A percentile compares a stretch with the other conserved stretches of the same genome.
phyloP scores from a whole-genome alignment of 2,888 invertebrate genomes.

The Campopleginae sp. region DNA sequence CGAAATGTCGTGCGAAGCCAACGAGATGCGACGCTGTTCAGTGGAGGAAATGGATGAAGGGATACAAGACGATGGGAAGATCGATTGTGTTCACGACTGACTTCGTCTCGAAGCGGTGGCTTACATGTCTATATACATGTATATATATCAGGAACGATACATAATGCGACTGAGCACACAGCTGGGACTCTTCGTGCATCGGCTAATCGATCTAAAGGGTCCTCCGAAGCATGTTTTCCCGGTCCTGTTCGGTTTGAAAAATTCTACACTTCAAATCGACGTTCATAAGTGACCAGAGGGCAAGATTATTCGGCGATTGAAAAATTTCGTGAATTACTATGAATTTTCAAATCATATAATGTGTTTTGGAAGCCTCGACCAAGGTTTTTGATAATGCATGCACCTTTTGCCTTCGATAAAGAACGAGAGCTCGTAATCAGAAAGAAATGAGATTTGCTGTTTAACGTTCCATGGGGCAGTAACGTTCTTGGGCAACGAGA shows the following conservation, averaged over 20 bases:
- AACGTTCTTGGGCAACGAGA: background rate
- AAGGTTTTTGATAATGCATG: background rate
- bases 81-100: slow-evolving; percentile 54
- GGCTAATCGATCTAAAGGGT: slow-evolving; percentile 28
- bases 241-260: background rate
- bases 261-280: background rate
- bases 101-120: slow-evolving; percentile 33
- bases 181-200: slow-evolving; percentile 8
- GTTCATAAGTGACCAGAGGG: background rate
- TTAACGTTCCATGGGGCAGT: background rate
- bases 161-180: slow-evolving; percentile 19
- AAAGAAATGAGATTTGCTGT: background rate
- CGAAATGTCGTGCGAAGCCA: slow-evolving; percentile 11
- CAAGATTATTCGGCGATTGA: background rate
- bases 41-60: slow-evolving; percentile 19
- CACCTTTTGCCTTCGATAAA: background rate
- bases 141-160: too few species aligned
- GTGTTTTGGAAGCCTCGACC: background rate
- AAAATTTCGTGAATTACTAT: background rate
- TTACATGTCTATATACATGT: background rate
- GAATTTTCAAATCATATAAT: background rate
- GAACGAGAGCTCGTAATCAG: background rate
- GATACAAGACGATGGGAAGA: slow-evolving; percentile 48
- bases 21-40: slow-evolving; percentile 15
- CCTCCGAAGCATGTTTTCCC: background rate